These are phyloP conservation scores for Apamea monoglypha DNA, from an alignment of 2,888 invertebrate genomes.

Conservation along the genomic window DNA sequence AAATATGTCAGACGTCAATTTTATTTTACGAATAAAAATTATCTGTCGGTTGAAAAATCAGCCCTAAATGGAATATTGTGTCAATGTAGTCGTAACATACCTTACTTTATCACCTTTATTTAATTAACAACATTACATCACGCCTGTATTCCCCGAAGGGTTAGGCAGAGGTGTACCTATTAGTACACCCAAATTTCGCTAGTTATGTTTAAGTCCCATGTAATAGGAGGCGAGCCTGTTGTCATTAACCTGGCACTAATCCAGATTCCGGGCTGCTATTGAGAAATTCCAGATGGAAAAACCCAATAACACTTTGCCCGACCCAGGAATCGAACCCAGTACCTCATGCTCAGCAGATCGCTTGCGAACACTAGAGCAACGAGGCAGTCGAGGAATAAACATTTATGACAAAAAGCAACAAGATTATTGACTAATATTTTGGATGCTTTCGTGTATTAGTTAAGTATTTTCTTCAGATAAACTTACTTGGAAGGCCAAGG, in stretches of 20 bases:
- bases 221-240: too few species aligned
- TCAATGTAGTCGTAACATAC: not conserved
- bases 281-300: too few species aligned
- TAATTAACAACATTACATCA: not conserved
- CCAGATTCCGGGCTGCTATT: too few species aligned
- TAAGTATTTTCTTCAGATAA: not conserved
- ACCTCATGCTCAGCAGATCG: not conserved
- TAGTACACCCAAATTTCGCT: too few species aligned
- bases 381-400: not conserved
- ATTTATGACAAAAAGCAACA: not conserved
- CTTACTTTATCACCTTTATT: not conserved
- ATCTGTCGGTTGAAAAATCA: too few species aligned
- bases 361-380: not conserved
- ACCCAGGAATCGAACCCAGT: not conserved
- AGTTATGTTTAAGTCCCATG: too few species aligned
- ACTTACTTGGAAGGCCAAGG: conserved; percentile 96
- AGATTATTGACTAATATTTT: not conserved
- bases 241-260: too few species aligned
- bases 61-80: not conserved
- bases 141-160: not conserved
- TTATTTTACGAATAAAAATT: too few species aligned
- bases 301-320: too few species aligned
- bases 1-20: too few species aligned
- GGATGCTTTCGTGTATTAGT: not conserved
- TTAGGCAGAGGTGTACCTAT: too few species aligned